Conservation (phyloP, 2,113 vertebrate genomes). For the Maccullochella peelii region DNA sequence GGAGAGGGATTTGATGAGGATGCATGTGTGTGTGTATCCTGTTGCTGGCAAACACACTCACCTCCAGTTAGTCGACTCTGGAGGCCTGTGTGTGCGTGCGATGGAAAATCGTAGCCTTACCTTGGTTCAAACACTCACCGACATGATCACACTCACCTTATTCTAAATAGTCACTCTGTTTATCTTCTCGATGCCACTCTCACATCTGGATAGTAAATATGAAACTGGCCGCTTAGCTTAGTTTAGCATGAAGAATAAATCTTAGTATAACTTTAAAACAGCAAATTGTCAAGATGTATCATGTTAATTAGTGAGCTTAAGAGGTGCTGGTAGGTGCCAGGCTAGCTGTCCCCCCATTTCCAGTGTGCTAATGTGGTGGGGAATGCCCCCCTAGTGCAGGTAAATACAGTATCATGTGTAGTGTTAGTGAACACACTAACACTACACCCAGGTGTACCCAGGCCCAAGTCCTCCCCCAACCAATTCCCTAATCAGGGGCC, state of each 20-base stretch:
- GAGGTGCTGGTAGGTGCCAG: neutral
- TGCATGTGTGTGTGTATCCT: neutral
- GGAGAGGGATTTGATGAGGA: conserved; percentile 39
- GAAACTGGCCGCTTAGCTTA: neutral
- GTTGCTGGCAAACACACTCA: neutral
- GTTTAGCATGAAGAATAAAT: neutral
- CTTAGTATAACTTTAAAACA: neutral
- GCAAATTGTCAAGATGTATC: neutral
- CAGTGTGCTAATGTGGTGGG: no score
- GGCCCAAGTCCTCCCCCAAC: no score
- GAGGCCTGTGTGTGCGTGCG: conserved; percentile 22
- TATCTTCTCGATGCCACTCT: neutral
- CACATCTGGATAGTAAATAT: neutral
- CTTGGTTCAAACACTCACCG: conserved; percentile 13
- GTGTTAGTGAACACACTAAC: no score
- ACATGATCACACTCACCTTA: conserved; percentile 12
- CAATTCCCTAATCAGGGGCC: no score
- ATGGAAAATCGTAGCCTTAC: neutral
- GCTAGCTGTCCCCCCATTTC: no score
- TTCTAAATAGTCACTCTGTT: neutral
- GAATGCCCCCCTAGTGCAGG: no score
- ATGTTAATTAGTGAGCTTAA: neutral
- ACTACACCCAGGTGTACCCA: no score
- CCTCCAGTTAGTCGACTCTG: neutral
- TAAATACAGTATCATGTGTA: no score